Base-by-base conservation (phyloP, 92 coral and sea anemone species). In the Montipora capitata region DNA sequence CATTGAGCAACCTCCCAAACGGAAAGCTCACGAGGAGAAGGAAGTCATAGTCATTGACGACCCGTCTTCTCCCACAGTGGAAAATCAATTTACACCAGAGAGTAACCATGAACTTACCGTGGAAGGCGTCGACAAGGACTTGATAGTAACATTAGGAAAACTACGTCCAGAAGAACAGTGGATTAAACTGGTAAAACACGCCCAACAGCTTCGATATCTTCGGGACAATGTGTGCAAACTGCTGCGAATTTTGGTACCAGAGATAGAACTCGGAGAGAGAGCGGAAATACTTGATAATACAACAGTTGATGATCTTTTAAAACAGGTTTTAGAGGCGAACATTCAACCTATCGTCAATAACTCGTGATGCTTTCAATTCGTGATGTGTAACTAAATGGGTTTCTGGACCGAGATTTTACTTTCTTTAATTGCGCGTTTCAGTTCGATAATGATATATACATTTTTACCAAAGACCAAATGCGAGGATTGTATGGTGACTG, bases 161-260 rank as follows among this genome's bases (percentile, higher is more conserved):
- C 74, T 95, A 80, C 85, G 74, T 27, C 71, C 71, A 18, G 85
- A 78, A 51, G 92, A 93, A 43, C 93, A 87, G 57, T 88, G 95
- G 73, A 86, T 81, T 8, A 87, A 89, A 59, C 91, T 96, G 7
- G 84, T 88, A 8, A 91, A 85, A 39, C 85, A 93, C 10, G 92
- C 92, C 15, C 93, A 92, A 58, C 95, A 96, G 71, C 87, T 98
- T 63, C 91, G 93, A 45, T 52, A 68, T 11, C 81, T 98, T 18
- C 95, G 99, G 4, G 89, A 79, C 16, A 96, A 98, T 84, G 99
- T 96, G 0, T 96, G 96, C 76, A 96, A 91, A 74, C 89, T 98
- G 58, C 81, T 98, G 51, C 93, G 94, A 44, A 96, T 96, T 7
- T 87, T 98, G 1, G 98, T 96, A 5, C 98, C 98, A 0, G 99